Evolutionary conservation across 2,888 invertebrate species (phyloP).

Genomic region (Altica lythri): DNA sequence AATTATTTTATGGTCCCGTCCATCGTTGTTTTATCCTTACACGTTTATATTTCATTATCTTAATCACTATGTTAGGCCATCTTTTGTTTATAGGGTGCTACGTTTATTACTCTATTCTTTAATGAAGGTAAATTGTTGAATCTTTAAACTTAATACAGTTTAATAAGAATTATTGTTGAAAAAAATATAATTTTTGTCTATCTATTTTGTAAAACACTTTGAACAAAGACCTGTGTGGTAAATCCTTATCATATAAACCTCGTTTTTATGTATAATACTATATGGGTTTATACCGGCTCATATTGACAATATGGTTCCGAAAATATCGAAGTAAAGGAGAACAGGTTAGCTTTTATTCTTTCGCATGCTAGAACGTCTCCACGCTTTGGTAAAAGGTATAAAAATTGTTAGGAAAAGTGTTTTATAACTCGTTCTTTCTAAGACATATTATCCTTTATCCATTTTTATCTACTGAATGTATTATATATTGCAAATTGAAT

Average conservation of each 20-base stretch:
- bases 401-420: too few relatives aligned
- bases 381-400: not conserved
- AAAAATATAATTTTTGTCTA: too few relatives aligned
- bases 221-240: too few relatives aligned
- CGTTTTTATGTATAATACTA: slow-evolving; percentile 46
- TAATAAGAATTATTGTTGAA: too few relatives aligned
- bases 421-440: too few relatives aligned
- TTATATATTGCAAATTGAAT: too few relatives aligned
- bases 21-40: slow-evolving; percentile 15
- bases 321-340: slow-evolving; percentile 42
- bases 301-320: slow-evolving; percentile 41
- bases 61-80: slow-evolving; percentile 15
- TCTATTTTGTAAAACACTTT: too few relatives aligned
- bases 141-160: too few relatives aligned
- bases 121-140: too few relatives aligned
- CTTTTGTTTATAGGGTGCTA: slow-evolving; percentile 10
- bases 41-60: slow-evolving; percentile 14
- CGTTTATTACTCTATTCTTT: too few relatives aligned
- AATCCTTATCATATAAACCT: slow-evolving; percentile 38
- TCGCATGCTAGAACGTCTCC: not conserved
- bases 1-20: slow-evolving; percentile 26
- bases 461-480: too few relatives aligned
- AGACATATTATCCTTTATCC: too few relatives aligned
- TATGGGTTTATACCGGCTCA: slow-evolving; percentile 44
- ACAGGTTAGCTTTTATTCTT: slow-evolving; percentile 39